phyloP scores from a whole-genome alignment of 2,113 vertebrate genomes.

The Poeciliopsis turrubarensis region DNA sequence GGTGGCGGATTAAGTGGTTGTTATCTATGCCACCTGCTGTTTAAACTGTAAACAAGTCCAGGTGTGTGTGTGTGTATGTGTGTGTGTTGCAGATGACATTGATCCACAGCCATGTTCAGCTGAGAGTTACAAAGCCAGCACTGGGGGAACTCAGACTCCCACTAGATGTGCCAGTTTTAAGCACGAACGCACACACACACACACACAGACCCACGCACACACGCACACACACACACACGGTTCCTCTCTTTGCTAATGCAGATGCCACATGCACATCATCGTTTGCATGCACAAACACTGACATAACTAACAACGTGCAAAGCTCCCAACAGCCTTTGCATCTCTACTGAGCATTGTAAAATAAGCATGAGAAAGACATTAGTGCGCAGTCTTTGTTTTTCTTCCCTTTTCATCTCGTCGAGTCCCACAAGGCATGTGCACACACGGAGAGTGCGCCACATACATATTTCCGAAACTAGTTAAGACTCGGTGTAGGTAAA shows the following conservation, averaged over 20 bases:
- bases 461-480: constrained; percentile 52
- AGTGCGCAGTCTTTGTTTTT: constrained; percentile 46
- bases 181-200: not conserved
- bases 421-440: constrained; percentile 25
- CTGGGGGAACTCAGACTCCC: constrained; percentile 37
- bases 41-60: constrained; percentile 67
- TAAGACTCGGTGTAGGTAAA: constrained; percentile 44
- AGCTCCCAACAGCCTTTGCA: constrained; percentile 39
- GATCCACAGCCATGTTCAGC: constrained; percentile 64
- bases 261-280: not conserved
- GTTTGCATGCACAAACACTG: constrained; percentile 33
- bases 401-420: constrained; percentile 48
- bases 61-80: constrained; percentile 21
- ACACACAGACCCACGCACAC: no score
- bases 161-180: constrained; percentile 42
- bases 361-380: constrained; percentile 53
- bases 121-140: constrained; percentile 59
- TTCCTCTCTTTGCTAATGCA: not conserved
- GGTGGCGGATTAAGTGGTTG: constrained; percentile 59
- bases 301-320: constrained; percentile 33
- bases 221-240: not conserved
- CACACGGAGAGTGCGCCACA: constrained; percentile 1
- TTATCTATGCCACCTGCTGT: constrained; percentile 73
- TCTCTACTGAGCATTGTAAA: constrained; percentile 43
- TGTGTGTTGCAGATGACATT: constrained; percentile 47